phyloP scores from a whole-genome alignment of 1,140 invertebrate species.

The Zaprionus kolodkinae region DNA sequence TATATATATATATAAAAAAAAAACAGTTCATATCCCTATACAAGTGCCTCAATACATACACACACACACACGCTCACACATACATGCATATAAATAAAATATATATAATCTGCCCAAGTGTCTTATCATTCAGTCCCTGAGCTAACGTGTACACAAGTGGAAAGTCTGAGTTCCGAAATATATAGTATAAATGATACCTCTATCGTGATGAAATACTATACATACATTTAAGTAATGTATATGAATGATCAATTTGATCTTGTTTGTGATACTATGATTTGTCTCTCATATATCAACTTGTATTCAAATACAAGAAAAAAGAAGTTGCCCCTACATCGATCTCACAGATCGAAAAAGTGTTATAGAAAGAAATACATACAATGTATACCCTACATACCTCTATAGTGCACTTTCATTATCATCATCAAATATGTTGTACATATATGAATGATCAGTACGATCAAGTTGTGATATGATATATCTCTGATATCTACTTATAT shows the following conservation, averaged over 20 bases:
- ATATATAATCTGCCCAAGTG: constrained; percentile 8
- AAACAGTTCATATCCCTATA: not conserved
- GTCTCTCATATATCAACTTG: not conserved
- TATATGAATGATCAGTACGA: not conserved
- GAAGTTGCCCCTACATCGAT: not conserved
- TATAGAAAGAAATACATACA: not conserved
- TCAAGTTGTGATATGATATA: constrained; percentile 1
- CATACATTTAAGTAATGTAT: not conserved
- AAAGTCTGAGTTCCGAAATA: not conserved
- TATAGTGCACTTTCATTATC: too few species aligned
- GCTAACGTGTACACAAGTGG: constrained; percentile 29
- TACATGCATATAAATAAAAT: not conserved
- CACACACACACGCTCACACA: not conserved
- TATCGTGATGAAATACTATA: not conserved
- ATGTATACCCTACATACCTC: not conserved
- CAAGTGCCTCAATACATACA: constrained; percentile 5
- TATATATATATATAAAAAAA: not conserved
- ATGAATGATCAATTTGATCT: not conserved
- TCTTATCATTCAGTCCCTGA: constrained; percentile 38
- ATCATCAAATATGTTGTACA: too few species aligned
- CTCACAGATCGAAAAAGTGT: not conserved
- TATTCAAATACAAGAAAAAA: not conserved
- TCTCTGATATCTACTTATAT: not conserved
- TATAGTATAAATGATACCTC: not conserved
- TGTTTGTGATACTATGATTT: constrained; percentile 6